Base-by-base conservation (phyloP, 1,140 invertebrate species). In the Luehdorfia chinensis region DNA sequence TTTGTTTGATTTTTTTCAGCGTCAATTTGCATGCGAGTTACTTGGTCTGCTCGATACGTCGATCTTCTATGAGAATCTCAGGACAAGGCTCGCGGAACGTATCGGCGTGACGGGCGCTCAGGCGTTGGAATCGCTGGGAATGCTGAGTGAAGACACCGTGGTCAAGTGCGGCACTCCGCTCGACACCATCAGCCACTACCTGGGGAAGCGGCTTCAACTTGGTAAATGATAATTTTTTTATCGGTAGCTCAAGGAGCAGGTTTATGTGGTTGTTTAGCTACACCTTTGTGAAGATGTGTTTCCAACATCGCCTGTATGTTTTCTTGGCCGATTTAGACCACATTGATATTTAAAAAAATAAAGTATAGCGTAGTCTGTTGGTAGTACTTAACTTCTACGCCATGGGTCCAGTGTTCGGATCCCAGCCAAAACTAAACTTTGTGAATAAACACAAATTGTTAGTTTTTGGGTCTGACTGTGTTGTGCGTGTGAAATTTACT, bases 11-110 rank as follows among this genome's bases (percentile, higher is more conserved):
- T 14, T 36, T 9, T 33, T 6, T 33, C 71, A 94, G 93, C 91
- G 95, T 69, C 91, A 96, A 70, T 90, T 98, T 16, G 91, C 98
- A 18, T 97, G 96, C 63, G 93, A 93, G 56, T 81, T 97, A 13
- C 84, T 98, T 13, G 97, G 96, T 1, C 87, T 97, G 46, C 89
- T 94, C 33, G 94, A 95, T 59, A 87, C 90, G 7, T 95, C 96
- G 59, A 97, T 98, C 41, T 96, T 99, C 85, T 95, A 94, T 59
- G 97, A 97, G 70, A 98, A 98, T 74, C 84, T 99, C 3, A 96
- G 94, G 75, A 92, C 92, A 25, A 91, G 95, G 28, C 87, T 94
- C 1, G 78, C 86, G 0, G 96, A 98, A 54, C 87, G 92, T 28
- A 88, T 98, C 5, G 95, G 94, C 4, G 89, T 90, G 1, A 88